Evolutionary conservation across 2,113 vertebrate species (phyloP).

Genomic region (Microcebus jonahi): DNA sequence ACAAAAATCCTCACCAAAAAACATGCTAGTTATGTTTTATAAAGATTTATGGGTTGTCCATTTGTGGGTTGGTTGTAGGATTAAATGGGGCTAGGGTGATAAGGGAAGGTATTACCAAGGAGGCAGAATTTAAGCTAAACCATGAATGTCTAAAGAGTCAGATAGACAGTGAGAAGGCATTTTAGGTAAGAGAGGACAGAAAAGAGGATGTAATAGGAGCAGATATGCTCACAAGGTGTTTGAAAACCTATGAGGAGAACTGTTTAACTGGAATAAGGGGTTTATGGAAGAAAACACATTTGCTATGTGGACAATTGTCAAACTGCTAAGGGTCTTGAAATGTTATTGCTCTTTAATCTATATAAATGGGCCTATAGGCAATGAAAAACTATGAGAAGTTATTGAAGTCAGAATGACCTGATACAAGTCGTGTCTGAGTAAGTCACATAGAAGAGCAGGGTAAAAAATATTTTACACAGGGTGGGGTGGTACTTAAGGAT

Average conservation of each 20-base stretch:
- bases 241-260: background rate
- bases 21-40: background rate
- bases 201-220: background rate
- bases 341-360: conserved; percentile 22
- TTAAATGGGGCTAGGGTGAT: background rate
- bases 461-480: conserved; percentile 20
- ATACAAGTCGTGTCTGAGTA: background rate
- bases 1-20: background rate
- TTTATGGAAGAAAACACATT: background rate
- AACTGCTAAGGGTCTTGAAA: background rate
- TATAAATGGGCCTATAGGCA: background rate
- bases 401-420: background rate
- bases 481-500: background rate
- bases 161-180: background rate
- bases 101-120: background rate
- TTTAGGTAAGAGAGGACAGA: background rate
- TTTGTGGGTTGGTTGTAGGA: background rate
- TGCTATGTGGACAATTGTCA: background rate
- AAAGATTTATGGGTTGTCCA: background rate
- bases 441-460: background rate
- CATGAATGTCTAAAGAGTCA: background rate
- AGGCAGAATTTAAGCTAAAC: conserved; percentile 8
- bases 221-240: background rate
- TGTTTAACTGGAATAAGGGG: background rate
- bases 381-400: conserved; percentile 20